phyloP scores from a whole-genome alignment of 2,888 invertebrate genomes.

The Dyspetes luteomarginatus region DNA sequence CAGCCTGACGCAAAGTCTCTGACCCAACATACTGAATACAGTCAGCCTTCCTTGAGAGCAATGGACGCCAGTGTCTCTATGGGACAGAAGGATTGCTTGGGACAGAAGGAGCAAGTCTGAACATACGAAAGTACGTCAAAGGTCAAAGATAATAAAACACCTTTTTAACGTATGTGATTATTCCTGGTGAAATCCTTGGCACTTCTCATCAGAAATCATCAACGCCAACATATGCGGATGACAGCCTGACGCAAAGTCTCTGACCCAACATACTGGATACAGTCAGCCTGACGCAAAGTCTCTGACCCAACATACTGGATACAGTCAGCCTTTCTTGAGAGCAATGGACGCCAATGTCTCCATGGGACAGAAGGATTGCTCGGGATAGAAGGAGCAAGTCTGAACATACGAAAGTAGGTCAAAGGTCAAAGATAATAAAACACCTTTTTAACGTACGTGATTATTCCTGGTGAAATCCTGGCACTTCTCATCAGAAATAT shows the following conservation, averaged over 20 bases:
- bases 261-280: too few species aligned
- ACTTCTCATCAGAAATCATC: too few species aligned
- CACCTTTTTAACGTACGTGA: not conserved
- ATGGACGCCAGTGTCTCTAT: too few species aligned
- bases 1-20: too few species aligned
- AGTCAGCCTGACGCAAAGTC: not conserved
- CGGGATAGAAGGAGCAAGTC: not conserved
- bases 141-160: not conserved
- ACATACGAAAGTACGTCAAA: not conserved
- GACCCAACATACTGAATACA: too few species aligned
- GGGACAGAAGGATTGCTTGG: not conserved
- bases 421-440: not conserved
- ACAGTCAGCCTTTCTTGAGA: too few species aligned
- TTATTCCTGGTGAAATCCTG: not conserved
- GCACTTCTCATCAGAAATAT: not conserved
- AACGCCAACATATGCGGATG: too few species aligned
- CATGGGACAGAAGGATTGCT: too few species aligned
- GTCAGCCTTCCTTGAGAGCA: too few species aligned
- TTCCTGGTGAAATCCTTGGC: not conserved
- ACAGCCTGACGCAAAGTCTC: too few species aligned
- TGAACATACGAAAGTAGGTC: not conserved
- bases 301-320: not conserved
- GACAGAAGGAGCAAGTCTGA: not conserved
- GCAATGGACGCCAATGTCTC: too few species aligned
- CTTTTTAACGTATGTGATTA: not conserved